phyloP scores from a whole-genome alignment of 2,888 invertebrate genomes.

The Parnassius apollo region DNA sequence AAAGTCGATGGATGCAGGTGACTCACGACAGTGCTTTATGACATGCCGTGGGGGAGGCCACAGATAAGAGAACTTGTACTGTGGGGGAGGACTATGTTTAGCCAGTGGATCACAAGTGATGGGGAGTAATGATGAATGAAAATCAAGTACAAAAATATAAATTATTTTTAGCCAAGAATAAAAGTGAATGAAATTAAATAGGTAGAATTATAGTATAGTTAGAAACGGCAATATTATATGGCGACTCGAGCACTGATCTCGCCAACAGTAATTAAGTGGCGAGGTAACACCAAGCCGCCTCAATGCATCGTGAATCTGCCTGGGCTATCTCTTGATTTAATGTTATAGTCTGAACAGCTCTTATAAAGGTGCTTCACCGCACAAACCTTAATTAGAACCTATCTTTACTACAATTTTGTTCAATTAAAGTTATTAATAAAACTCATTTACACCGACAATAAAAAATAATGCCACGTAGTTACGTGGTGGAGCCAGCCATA shows the following conservation, averaged over 20 bases:
- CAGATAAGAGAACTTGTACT: no score
- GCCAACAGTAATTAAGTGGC: constrained; percentile 2
- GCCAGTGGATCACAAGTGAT: no score
- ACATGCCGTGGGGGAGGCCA: no score
- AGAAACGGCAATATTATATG: constrained; percentile 1
- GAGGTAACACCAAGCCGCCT: background rate
- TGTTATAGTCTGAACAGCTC: constrained; percentile 2
- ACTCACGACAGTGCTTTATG: no score
- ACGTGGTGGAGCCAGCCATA: background rate
- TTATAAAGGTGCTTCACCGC: constrained; percentile 7
- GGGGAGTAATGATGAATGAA: background rate
- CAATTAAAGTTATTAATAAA: no score
- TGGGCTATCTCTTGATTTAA: constrained; percentile 6
- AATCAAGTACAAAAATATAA: background rate
- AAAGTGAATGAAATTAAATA: no score
- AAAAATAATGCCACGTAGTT: no score
- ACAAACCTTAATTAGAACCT: constrained; percentile 7
- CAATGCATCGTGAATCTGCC: constrained; percentile 1
- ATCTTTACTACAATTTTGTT: background rate
- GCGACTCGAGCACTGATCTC: constrained; percentile 2
- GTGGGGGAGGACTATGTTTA: no score
- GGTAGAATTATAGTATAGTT: background rate
- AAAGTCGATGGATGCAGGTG: no score
- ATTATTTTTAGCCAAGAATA: no score
- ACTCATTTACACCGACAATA: no score